Conservation (phyloP, 2,113 vertebrate genomes). For the Gymnobelideus leadbeateri region DNA sequence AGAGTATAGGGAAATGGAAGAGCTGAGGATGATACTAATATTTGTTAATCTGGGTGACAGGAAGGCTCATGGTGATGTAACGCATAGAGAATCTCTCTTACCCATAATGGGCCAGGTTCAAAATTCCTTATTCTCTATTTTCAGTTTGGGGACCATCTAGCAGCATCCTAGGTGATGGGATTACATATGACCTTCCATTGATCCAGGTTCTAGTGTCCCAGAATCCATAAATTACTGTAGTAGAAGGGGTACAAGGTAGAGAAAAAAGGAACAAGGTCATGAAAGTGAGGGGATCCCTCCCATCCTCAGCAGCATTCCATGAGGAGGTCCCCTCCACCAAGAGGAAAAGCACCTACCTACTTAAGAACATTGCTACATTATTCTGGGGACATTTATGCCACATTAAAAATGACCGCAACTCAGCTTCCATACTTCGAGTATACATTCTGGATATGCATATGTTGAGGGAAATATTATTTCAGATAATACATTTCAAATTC, state of each 20-base stretch:
- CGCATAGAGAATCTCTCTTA: background rate
- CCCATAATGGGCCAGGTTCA: background rate
- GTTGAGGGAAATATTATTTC: background rate
- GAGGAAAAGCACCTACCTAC: background rate
- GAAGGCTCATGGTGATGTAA: background rate
- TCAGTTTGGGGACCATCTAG: background rate
- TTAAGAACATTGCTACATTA: background rate
- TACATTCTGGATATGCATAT: background rate
- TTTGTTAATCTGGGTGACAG: background rate
- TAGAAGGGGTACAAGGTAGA: background rate
- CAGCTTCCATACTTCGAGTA: background rate
- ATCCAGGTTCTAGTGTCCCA: background rate
- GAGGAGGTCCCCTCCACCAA: background rate
- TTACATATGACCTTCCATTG: background rate
- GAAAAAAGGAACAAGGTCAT: background rate
- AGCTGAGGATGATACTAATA: background rate
- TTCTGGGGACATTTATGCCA: background rate
- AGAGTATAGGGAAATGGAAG: background rate
- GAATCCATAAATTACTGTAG: background rate
- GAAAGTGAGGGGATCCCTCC: background rate
- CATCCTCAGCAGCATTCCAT: background rate
- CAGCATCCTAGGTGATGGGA: background rate
- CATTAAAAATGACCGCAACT: background rate
- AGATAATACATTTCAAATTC: slow-evolving; percentile 15
- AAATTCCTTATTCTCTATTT: background rate